Percentiles rank a stretch among this genome's conserved stretches.
Evolutionary conservation across 2,113 vertebrate species (phyloP).

Genomic region (Nannobrachium achirus): DNA sequence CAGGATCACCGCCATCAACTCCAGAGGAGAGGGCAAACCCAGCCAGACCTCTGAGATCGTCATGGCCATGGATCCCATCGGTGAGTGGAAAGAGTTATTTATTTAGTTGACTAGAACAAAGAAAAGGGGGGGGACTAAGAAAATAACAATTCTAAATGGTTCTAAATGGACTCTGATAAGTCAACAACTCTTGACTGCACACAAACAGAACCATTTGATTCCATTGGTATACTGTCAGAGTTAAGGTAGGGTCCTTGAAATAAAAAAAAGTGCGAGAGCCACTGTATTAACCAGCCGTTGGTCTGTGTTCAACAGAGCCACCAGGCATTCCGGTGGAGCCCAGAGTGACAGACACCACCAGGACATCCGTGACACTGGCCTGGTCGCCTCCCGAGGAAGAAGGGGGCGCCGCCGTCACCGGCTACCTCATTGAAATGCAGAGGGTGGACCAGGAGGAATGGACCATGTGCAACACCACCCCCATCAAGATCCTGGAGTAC

Average conservation of each 20-base stretch:
- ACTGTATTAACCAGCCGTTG: neutral
- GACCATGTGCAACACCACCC: conserved; percentile 98
- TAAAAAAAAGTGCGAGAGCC: neutral
- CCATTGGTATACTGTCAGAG: too few relatives aligned
- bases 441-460: conserved; percentile 98
- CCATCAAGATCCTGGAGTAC: conserved; percentile 97
- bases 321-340: conserved; percentile 92
- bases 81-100: conserved; percentile 72
- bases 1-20: conserved; percentile 93
- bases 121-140: too few relatives aligned
- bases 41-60: conserved; percentile 88
- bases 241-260: too few relatives aligned
- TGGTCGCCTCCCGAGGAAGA: conserved; percentile 95
- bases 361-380: conserved; percentile 94
- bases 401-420: conserved; percentile 91
- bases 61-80: conserved; percentile 96
- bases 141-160: too few relatives aligned
- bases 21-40: conserved; percentile 92
- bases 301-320: conserved; percentile 80
- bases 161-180: too few relatives aligned
- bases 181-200: too few relatives aligned
- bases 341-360: conserved; percentile 94
- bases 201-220: too few relatives aligned
- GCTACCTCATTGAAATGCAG: conserved; percentile 98
- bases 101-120: too few relatives aligned